Evolutionary conservation across 1,140 invertebrate species (phyloP).

Genomic region (Kradibia gibbosae): DNA sequence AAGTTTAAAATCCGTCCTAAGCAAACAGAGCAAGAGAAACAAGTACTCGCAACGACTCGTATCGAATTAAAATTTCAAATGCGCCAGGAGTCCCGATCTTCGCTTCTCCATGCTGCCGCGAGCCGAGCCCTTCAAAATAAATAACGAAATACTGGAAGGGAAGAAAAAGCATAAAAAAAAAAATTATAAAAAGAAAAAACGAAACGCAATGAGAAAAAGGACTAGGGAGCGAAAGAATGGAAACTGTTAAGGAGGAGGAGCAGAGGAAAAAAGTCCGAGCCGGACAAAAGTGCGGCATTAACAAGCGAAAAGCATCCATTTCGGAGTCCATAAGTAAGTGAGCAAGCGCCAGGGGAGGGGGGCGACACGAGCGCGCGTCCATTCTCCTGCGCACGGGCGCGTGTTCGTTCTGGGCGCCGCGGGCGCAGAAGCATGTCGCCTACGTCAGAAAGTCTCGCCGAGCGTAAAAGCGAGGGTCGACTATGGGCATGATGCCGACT

Average conservation of each 20-base stretch:
- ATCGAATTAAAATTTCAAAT: conserved; percentile 22
- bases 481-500: neutral
- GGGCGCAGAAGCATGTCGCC: conserved; percentile 27
- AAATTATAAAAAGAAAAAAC: neutral
- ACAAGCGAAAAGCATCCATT: conserved; percentile 43
- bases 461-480: conserved; percentile 38
- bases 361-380: conserved; percentile 3
- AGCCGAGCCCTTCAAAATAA: neutral
- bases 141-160: neutral
- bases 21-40: neutral
- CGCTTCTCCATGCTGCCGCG: no score
- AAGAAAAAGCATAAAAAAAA: neutral
- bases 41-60: neutral
- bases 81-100: neutral
- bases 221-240: neutral
- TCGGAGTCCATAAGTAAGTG: conserved; percentile 34
- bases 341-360: neutral
- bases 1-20: conserved; percentile 13
- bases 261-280: neutral
- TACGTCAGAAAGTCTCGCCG: conserved; percentile 11
- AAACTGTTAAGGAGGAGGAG: neutral
- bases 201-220: neutral
- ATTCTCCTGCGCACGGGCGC: neutral
- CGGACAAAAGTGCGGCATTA: conserved; percentile 35
- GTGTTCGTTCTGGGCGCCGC: conserved; percentile 20